Evolutionary conservation across 2,888 invertebrate species (phyloP).

Genomic region (Pachymerium ferrugineum): DNA sequence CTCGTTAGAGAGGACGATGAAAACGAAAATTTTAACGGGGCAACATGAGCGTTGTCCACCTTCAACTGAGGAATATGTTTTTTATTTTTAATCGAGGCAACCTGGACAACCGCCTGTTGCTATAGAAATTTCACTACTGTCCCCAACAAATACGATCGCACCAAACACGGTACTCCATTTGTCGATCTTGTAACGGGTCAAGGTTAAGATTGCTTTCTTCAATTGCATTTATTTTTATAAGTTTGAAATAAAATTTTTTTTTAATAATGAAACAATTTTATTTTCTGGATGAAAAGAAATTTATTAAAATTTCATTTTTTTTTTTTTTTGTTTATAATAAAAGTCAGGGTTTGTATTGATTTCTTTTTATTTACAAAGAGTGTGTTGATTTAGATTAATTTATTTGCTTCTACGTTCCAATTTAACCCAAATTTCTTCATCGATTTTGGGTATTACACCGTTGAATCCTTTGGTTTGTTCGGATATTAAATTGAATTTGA

Average conservation of each 20-base stretch:
- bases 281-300: too few species aligned
- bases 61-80: not conserved
- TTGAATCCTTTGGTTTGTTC: not conserved
- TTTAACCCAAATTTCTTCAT: not conserved
- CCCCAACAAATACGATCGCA: not conserved
- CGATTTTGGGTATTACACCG: not conserved
- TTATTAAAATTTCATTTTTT: too few species aligned
- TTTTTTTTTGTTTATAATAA: too few species aligned
- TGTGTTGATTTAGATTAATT: not conserved
- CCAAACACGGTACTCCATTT: not conserved
- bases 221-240: too few species aligned
- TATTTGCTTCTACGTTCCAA: not conserved
- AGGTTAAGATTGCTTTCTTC: not conserved
- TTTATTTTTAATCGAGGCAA: not conserved
- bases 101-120: slow-evolving; percentile 18
- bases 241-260: too few species aligned
- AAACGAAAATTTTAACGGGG: not conserved
- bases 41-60: not conserved
- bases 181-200: slow-evolving; percentile 1
- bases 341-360: too few species aligned
- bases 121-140: not conserved
- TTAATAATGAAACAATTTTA: too few species aligned
- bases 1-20: not conserved
- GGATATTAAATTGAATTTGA: not conserved
- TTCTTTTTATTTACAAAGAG: not conserved